Conservation (phyloP, 2,888 invertebrate genomes). For the Netelia melanura region DNA sequence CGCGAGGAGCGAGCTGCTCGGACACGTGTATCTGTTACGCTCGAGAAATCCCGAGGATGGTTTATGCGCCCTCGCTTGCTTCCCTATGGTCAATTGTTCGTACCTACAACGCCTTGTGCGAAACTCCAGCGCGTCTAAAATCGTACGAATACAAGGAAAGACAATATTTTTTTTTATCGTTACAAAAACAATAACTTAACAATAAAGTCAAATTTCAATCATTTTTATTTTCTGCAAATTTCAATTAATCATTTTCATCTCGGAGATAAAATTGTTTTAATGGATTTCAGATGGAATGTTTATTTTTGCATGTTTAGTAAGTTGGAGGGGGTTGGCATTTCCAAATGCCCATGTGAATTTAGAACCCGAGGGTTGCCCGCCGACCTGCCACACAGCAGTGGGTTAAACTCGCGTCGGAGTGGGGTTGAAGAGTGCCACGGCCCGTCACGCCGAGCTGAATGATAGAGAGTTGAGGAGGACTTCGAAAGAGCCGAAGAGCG, state of each 20-base stretch:
- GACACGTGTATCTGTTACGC: conserved; percentile 82
- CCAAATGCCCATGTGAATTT: conserved; percentile 59
- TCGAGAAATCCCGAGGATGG: conserved; percentile 66
- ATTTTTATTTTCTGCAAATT: neutral
- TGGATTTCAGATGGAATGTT: conserved; percentile 8
- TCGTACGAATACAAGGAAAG: no score
- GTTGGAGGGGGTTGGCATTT: conserved; percentile 22
- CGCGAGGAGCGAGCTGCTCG: conserved; percentile 79
- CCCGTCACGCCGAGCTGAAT: conserved; percentile 66
- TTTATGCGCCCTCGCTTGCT: conserved; percentile 64
- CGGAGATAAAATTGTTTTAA: neutral
- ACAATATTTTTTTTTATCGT: no score
- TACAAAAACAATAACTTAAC: no score
- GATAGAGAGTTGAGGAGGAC: conserved; percentile 67
- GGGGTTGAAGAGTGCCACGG: conserved; percentile 65
- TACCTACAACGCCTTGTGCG: conserved; percentile 18
- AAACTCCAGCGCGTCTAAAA: neutral
- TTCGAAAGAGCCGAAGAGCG: conserved; percentile 22
- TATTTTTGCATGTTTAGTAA: conserved; percentile 22
- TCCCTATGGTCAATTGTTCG: conserved; percentile 53
- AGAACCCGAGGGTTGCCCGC: conserved; percentile 48
- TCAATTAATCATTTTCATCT: neutral
- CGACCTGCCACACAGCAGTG: conserved; percentile 61
- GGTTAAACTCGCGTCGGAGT: conserved; percentile 62
- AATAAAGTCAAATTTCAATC: neutral